phyloP scores from a whole-genome alignment of 2,797 vertebrate species.

The Danio aesculapii region DNA sequence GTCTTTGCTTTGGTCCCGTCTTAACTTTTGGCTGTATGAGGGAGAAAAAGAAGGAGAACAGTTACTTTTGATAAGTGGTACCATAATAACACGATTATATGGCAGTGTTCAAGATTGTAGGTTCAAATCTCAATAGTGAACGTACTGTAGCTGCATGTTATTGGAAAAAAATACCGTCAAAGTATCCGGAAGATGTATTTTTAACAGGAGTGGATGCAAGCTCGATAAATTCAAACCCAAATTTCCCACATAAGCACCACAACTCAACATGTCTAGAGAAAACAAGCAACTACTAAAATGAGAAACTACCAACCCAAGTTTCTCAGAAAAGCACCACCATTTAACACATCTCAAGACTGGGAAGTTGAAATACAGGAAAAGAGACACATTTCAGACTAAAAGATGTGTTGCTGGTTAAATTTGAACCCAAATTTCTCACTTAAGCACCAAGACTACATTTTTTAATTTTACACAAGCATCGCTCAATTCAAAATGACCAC shows the following conservation, averaged over 20 bases:
- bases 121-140: background rate
- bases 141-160: too few species aligned
- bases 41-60: background rate
- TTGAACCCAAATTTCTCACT: background rate
- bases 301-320: too few species aligned
- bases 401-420: background rate
- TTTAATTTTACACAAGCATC: background rate
- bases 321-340: too few species aligned
- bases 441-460: background rate
- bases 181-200: too few species aligned
- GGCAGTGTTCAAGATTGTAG: background rate
- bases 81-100: background rate
- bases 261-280: background rate
- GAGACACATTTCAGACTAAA: too few species aligned
- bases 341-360: too few species aligned
- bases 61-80: background rate
- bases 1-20: slow-evolving; percentile 1
- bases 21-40: slow-evolving; percentile 21
- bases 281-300: too few species aligned
- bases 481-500: background rate
- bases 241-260: too few species aligned
- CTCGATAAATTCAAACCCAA: background rate
- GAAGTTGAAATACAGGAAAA: too few species aligned
- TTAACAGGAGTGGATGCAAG: too few species aligned
- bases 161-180: too few species aligned